A percentile compares a stretch with the other conserved stretches of the same genome.
Evolutionary conservation across 1,140 invertebrate species (phyloP).

Genomic region (Contarinia nasturtii): DNA sequence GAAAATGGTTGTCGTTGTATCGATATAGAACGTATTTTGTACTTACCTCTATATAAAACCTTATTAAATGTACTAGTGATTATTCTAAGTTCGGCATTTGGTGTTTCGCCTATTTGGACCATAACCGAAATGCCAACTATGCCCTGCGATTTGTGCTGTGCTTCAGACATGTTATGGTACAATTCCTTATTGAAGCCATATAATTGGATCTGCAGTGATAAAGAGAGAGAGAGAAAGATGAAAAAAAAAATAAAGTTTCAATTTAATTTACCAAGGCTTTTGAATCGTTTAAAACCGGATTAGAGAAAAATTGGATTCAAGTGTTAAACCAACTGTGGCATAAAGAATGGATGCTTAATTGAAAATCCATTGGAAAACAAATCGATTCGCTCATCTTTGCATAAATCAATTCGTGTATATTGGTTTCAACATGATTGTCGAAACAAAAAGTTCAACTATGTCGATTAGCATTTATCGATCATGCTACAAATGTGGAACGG

Average conservation of each 20-base stretch:
- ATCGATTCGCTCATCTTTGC: not conserved
- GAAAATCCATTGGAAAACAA: constrained; percentile 1
- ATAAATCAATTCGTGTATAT: too few species aligned
- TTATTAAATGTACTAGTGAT: constrained; percentile 75
- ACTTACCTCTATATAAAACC: constrained; percentile 59
- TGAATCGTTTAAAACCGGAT: too few species aligned
- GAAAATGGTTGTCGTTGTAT: too few species aligned
- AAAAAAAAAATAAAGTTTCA: not conserved
- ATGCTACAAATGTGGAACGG: too few species aligned
- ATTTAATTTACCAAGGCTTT: not conserved
- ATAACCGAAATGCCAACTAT: constrained; percentile 83
- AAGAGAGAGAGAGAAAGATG: constrained; percentile 12
- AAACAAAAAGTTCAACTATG: too few species aligned
- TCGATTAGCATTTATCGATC: too few species aligned
- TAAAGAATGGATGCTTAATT: constrained; percentile 1
- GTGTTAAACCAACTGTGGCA: not conserved
- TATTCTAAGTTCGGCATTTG: constrained; percentile 64
- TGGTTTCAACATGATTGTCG: too few species aligned
- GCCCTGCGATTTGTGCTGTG: constrained; percentile 80
- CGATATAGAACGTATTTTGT: too few species aligned
- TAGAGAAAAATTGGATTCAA: too few species aligned
- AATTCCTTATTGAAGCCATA: constrained; percentile 91
- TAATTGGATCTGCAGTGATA: constrained; percentile 64
- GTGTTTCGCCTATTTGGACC: constrained; percentile 75
- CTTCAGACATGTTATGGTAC: constrained; percentile 92